phyloP scores from a whole-genome alignment of 2,113 vertebrate genomes.

The Scolopax mira region DNA sequence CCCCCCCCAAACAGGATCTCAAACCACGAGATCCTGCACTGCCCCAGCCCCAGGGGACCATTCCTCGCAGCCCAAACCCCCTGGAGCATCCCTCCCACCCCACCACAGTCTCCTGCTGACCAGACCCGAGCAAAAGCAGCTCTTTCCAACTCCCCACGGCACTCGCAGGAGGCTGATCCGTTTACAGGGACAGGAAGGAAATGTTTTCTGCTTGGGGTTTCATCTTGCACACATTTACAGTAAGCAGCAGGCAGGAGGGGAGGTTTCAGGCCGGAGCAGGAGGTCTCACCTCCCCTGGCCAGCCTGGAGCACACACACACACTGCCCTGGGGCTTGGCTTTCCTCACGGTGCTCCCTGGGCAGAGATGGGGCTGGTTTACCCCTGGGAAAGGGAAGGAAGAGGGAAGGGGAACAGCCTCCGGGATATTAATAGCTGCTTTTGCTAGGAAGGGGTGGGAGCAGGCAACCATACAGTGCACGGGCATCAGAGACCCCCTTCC shows the following conservation, averaged over 20 bases:
- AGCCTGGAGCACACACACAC: accelerated
- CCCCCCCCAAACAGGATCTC: not conserved
- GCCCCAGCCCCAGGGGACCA: not conserved
- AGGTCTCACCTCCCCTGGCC: not conserved
- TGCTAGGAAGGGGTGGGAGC: not conserved
- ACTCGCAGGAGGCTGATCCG: not conserved
- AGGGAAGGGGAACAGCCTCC: not conserved
- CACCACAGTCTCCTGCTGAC: not conserved
- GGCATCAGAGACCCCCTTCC: not conserved
- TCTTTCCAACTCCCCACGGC: not conserved
- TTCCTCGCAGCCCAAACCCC: accelerated
- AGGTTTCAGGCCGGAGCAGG: not conserved
- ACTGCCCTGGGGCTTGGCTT: not conserved
- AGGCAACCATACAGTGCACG: not conserved
- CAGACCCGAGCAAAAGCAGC: not conserved
- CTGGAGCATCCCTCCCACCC: not conserved
- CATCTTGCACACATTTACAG: slow-evolving; percentile 40
- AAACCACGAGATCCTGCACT: not conserved
- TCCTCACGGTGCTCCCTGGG: not conserved
- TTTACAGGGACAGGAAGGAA: slow-evolving; percentile 56
- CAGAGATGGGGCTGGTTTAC: not conserved
- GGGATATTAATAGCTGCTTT: slow-evolving; percentile 30
- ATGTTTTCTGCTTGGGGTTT: slow-evolving; percentile 30
- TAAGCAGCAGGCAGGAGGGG: not conserved
- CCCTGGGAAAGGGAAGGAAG: not conserved